A percentile compares a stretch with the other conserved stretches of the same genome.
Conservation (phyloP, 1,140 invertebrate species). For the Lasaia peninsularis region DNA sequence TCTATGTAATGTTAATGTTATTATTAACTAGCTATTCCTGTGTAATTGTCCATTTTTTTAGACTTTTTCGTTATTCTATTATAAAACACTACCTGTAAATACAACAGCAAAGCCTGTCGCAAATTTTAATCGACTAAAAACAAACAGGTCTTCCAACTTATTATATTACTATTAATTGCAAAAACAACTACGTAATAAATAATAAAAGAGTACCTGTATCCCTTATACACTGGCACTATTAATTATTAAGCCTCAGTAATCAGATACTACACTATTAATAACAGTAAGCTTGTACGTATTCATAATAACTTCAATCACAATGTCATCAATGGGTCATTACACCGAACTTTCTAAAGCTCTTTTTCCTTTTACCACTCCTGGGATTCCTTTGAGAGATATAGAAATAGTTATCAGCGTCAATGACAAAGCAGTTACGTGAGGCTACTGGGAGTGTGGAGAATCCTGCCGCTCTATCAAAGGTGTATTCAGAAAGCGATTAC, state of each 20-base stretch:
- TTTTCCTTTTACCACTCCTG: slow-evolving; percentile 50
- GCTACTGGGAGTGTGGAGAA: slow-evolving; percentile 60
- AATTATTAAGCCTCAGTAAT: slow-evolving; percentile 6
- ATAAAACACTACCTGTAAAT: too few species aligned
- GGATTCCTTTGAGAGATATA: slow-evolving; percentile 49
- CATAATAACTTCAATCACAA: slow-evolving; percentile 25
- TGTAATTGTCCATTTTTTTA: too few species aligned
- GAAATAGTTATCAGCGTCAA: slow-evolving; percentile 61
- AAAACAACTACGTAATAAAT: too few species aligned
- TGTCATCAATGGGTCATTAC: slow-evolving; percentile 50
- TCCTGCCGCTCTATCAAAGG: slow-evolving; percentile 54
- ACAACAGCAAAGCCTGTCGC: too few species aligned
- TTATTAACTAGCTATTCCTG: too few species aligned
- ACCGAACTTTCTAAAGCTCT: slow-evolving; percentile 64
- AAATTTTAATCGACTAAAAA: too few species aligned
- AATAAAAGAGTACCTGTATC: background rate
- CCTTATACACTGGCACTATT: background rate
- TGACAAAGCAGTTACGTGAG: slow-evolving; percentile 54
- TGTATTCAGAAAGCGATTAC: slow-evolving; percentile 59
- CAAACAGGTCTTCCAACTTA: too few species aligned
- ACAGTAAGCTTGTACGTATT: slow-evolving; percentile 4
- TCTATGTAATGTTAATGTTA: too few species aligned
- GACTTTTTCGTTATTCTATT: too few species aligned
- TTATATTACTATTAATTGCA: too few species aligned
- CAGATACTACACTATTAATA: slow-evolving; percentile 11